Conservation (phyloP, 2,888 invertebrate species). For the Pomacea canaliculata region DNA sequence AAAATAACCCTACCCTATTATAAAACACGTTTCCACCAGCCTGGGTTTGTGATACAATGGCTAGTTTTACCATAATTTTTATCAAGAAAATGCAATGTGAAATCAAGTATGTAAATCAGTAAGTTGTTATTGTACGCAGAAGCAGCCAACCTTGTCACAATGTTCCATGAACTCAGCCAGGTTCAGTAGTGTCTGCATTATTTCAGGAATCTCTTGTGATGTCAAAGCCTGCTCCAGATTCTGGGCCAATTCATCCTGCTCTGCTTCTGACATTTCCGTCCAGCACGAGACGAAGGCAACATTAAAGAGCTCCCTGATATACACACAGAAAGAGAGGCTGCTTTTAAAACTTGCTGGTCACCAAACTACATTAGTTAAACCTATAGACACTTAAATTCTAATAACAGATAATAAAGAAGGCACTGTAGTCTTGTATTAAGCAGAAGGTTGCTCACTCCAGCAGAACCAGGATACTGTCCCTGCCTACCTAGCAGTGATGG, state of each 20-base stretch:
- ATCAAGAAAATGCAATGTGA: not conserved
- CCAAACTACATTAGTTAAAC: too few species aligned
- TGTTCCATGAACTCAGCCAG: slow-evolving; percentile 99
- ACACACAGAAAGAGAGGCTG: slow-evolving; percentile 72
- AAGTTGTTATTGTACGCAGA: too few species aligned
- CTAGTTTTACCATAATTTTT: too few species aligned
- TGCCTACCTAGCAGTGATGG: too few species aligned
- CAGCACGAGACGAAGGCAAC: slow-evolving; percentile 99
- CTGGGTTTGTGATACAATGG: too few species aligned
- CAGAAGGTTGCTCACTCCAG: too few species aligned
- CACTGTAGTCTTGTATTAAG: too few species aligned
- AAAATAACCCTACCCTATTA: too few species aligned
- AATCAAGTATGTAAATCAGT: too few species aligned
- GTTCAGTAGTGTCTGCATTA: slow-evolving; percentile 95
- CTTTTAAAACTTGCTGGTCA: too few species aligned
- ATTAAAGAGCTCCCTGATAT: slow-evolving; percentile 88
- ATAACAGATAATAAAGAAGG: not conserved
- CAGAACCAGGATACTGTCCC: too few species aligned
- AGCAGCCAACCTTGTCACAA: slow-evolving; percentile 78
- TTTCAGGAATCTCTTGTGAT: slow-evolving; percentile 93
- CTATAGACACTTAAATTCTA: not conserved
- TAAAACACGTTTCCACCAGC: too few species aligned
- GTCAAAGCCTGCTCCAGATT: slow-evolving; percentile 88
- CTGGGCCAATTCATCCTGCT: slow-evolving; percentile 86
- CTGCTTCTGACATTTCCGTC: slow-evolving; percentile 88